A percentile compares a stretch with the other conserved stretches of the same genome.
Evolutionary conservation across 1,140 invertebrate species (phyloP).

Genomic region (Thaumatotibia leucotreta): DNA sequence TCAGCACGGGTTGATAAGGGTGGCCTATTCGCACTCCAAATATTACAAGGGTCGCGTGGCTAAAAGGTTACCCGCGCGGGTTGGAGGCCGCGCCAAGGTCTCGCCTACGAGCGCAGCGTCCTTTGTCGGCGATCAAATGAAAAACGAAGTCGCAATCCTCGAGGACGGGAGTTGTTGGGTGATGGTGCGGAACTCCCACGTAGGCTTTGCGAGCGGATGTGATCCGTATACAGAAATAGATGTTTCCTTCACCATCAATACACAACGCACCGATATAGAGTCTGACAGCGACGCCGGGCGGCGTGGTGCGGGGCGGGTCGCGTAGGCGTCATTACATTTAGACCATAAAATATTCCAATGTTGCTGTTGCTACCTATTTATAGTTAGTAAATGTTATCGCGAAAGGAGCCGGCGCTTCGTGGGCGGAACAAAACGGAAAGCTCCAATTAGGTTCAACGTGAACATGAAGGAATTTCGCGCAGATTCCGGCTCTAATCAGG

Average conservation of each 20-base stretch:
- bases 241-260: conserved; percentile 11
- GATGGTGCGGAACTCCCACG: not conserved
- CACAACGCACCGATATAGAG: conserved; percentile 4
- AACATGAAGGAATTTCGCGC: conserved; percentile 13
- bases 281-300: conserved; percentile 9
- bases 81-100: not conserved
- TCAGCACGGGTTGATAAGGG: not conserved
- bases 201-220: not conserved
- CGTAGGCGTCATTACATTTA: conserved; percentile 52
- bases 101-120: not conserved
- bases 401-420: conserved; percentile 38
- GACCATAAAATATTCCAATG: conserved; percentile 43
- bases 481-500: not conserved
- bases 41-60: not conserved
- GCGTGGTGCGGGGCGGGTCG: conserved; percentile 17
- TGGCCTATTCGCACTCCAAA: not conserved
- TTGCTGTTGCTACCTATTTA: conserved; percentile 52
- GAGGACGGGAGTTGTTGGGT: not conserved
- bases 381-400: conserved; percentile 43
- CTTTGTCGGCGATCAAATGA: not conserved
- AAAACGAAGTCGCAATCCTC: not conserved
- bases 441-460: conserved; percentile 7
- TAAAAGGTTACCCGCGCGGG: not conserved
- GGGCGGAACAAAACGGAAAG: conserved; percentile 21
- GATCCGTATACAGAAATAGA: conserved; percentile 3